Evolutionary conservation across 2,888 invertebrate genomes (phyloP).

Genomic region (Hypercompe scribonia): DNA sequence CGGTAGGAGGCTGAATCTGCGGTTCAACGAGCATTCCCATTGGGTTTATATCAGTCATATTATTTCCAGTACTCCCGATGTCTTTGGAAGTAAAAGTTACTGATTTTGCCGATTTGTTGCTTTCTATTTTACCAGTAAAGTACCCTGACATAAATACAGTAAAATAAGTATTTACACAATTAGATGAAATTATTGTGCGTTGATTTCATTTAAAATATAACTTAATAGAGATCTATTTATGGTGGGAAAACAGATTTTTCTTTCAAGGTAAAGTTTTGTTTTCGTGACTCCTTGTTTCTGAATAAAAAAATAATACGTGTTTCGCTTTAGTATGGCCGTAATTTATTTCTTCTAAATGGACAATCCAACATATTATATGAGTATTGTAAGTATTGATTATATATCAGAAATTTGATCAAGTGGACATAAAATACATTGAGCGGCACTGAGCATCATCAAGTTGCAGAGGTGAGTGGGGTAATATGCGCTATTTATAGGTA

Average conservation of each 20-base stretch:
- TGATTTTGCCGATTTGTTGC: conserved; percentile 76
- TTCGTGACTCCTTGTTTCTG: too few relatives aligned
- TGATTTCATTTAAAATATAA: background rate
- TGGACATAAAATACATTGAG: too few relatives aligned
- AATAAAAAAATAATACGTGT: too few relatives aligned
- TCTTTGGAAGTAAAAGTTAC: conserved; percentile 74
- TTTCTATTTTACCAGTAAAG: conserved; percentile 42
- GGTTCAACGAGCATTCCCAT: conserved; percentile 67
- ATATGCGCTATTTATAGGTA: too few relatives aligned
- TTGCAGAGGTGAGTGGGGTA: too few relatives aligned
- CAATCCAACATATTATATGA: too few relatives aligned
- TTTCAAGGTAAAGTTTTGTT: too few relatives aligned
- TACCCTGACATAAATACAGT: conserved; percentile 33
- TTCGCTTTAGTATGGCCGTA: too few relatives aligned
- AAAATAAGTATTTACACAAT: background rate
- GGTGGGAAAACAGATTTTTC: background rate
- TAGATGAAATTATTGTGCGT: background rate
- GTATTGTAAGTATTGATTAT: too few relatives aligned
- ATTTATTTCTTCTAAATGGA: too few relatives aligned
- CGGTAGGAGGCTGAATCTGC: background rate
- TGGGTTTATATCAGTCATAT: conserved; percentile 35
- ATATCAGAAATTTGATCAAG: too few relatives aligned
- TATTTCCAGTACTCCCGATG: background rate
- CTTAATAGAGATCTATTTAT: background rate
- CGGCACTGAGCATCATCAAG: too few relatives aligned